Base-by-base conservation (phyloP, 2,888 invertebrate genomes). In the Sicus ferrugineus region DNA sequence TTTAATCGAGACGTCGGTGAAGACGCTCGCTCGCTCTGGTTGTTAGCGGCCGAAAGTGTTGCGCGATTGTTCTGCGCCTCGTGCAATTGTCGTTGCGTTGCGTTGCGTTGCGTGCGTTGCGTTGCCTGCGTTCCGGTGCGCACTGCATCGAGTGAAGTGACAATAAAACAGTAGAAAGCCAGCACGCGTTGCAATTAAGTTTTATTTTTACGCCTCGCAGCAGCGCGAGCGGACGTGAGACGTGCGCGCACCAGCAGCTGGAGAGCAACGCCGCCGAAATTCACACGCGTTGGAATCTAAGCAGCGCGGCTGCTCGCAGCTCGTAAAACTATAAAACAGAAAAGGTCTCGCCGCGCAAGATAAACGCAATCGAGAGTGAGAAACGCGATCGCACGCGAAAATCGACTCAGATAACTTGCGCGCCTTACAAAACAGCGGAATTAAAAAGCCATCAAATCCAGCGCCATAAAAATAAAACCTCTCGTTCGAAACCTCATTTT, bases 1-100 rank as follows among this genome's bases (percentile, higher is more conserved):
- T 84, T 84, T 84, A 84, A 84, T 84, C 67, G 67, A 59, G 59
- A 67, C 67, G 67, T 67, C 48, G 59, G 30, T 59, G 67, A 46
- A 67, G 67, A 67, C 67, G 67, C 31, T 67, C 59, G 67, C 31
- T 67, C 59, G 67, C 31, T 67, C 38, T 34, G 48, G 65, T 54
- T 54, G 65, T 65, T 48, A 54, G 34, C 38, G 54, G 16, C 50
- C 65, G 52, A 65, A 63, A 65, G 65, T 65, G 65, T 65, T 65
- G 52, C 48, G 46, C 54, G 52, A 65, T 52, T 63, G 48, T 46
- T 48, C 31, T 63, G 63, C 48, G 62, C 62, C 26, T 31, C 50
- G 50, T 21, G 54, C 54, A 28, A 54, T 54, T 54, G 54, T 54
- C 28, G 28, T 23, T 2, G 46, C 46, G 46, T 56, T 56, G 56